These are phyloP conservation scores for Linyphia triangularis DNA, from an alignment of 2,888 invertebrate genomes.

Conservation along the genomic window DNA sequence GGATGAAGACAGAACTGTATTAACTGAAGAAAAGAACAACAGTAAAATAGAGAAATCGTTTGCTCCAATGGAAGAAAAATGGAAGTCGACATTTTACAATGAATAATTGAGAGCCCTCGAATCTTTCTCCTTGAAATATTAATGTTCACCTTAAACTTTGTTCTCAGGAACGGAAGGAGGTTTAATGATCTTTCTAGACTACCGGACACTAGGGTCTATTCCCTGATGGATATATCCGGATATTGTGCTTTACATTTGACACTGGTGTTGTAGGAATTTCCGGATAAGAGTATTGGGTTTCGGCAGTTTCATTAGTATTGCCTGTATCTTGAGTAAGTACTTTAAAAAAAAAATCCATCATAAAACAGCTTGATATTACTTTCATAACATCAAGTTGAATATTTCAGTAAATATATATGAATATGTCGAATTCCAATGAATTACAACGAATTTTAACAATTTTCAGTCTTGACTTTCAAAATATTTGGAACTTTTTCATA, in stretches of 20 bases:
- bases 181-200: conserved; percentile 29
- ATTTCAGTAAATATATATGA: no score
- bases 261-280: not conserved
- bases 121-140: conserved; percentile 40
- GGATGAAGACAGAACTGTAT: not conserved
- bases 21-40: not conserved
- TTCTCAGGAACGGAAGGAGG: conserved; percentile 7
- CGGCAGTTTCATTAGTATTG: no score
- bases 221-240: conserved; percentile 21
- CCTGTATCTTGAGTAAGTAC: no score
- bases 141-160: conserved; percentile 43
- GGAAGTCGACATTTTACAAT: conserved; percentile 29
- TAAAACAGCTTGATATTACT: no score
- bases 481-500: no score
- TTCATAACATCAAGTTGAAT: no score
- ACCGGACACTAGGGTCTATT: not conserved
- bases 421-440: no score
- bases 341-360: no score
- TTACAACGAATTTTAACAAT: no score
- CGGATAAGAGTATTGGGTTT: not conserved
- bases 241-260: not conserved
- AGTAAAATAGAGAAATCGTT: not conserved
- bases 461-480: no score
- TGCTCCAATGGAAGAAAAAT: conserved; percentile 12
- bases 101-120: conserved; percentile 42